phyloP scores from a whole-genome alignment of 2,113 vertebrate genomes.

The Malurus melanocephalus region DNA sequence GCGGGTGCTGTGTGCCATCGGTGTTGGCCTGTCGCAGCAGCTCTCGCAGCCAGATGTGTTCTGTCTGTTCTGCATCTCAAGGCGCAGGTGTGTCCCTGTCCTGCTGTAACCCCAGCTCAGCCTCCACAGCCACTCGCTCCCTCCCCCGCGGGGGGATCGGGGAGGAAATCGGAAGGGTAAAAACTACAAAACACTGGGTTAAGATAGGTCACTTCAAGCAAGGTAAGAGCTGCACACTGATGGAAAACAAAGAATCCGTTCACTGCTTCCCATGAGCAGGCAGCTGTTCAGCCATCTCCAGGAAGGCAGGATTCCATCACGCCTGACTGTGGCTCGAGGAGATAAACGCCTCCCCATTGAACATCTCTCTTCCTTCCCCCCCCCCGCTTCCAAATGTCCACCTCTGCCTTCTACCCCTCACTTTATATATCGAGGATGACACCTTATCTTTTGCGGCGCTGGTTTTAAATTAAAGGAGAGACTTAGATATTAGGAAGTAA shows the following conservation, averaged over 20 bases:
- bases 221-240: too few species aligned
- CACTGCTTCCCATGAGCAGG: neutral
- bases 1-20: fast-evolving
- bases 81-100: neutral
- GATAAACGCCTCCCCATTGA: fast-evolving
- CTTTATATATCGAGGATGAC: fast-evolving
- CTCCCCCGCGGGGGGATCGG: too few species aligned
- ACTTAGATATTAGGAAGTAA: neutral
- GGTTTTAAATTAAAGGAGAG: neutral
- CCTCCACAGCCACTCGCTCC: neutral
- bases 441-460: fast-evolving
- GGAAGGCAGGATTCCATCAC: neutral
- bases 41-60: neutral
- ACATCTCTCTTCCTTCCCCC: neutral
- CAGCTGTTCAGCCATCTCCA: neutral
- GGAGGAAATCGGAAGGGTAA: too few species aligned
- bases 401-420: neutral
- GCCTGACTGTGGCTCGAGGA: fast-evolving
- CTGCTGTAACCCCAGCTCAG: neutral
- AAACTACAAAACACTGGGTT: neutral
- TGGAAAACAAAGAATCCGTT: neutral
- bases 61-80: neutral
- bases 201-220: neutral
- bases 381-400: fast-evolving
- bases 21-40: neutral